phyloP scores from a whole-genome alignment of 2,797 vertebrate genomes.

The Sebastes miniatus region DNA sequence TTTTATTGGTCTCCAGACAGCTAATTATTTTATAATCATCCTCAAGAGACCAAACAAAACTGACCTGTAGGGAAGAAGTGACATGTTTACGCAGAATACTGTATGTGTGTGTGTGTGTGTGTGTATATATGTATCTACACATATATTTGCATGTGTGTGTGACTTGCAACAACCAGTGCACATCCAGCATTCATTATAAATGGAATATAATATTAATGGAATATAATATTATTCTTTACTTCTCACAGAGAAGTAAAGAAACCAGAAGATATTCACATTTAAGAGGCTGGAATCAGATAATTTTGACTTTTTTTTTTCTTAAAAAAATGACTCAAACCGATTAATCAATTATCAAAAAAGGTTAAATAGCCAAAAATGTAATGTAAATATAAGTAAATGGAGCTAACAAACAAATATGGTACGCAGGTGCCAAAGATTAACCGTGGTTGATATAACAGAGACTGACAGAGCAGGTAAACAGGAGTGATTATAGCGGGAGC shows the following conservation, averaged over 20 bases:
- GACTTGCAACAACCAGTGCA: not conserved
- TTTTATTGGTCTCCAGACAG: conserved; percentile 21
- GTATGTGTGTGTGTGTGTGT: not conserved
- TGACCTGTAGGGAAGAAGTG: conserved; percentile 4
- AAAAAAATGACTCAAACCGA: too few species aligned
- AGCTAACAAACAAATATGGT: not conserved
- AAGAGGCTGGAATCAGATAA: too few species aligned
- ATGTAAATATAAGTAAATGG: not conserved
- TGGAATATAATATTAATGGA: too few species aligned
- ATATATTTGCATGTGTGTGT: not conserved
- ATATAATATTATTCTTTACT: too few species aligned
- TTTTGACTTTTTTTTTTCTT: too few species aligned
- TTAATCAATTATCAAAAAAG: too few species aligned
- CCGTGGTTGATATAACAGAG: not conserved
- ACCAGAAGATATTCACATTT: too few species aligned
- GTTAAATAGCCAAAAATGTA: not conserved
- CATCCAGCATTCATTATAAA: not conserved
- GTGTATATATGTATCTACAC: not conserved
- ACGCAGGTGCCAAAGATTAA: not conserved
- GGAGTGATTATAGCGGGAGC: not conserved
- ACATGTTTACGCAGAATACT: not conserved
- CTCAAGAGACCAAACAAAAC: not conserved
- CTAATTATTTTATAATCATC: conserved; percentile 33
- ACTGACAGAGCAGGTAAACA: not conserved
- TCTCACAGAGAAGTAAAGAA: too few species aligned